Base-by-base conservation (phyloP, 2,888 invertebrate genomes). In the Andrena fulva region DNA sequence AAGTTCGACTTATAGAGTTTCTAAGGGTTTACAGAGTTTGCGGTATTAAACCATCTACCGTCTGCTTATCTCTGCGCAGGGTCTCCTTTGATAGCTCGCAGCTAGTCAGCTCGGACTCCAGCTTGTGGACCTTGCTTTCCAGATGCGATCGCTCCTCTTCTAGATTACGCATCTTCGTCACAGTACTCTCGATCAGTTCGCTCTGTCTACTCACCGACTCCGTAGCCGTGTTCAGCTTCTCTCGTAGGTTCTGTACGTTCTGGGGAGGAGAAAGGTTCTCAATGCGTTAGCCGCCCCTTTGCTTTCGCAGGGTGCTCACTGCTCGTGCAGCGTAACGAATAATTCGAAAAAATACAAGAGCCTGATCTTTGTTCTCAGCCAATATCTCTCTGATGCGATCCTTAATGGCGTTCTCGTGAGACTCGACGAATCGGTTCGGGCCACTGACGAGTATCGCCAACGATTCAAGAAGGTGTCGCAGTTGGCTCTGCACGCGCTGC, bases 341-440 rank as follows among this genome's bases (percentile, higher is more conserved):
- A 20, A 67, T 48, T 52, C 42, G 4, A 66, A 64, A 60, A 2
- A 6, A 33, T 95, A 97, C 98, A 94, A 96, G 95, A 89, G 95
- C 95, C 94, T 96, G 96, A 84, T 97, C 97, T 93, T 97, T 97
- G 93, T 96, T 96, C 79, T 98, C 97, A 78, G 95, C 96, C 35
- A 97, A 94, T 62, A 97, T 95, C 93, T 98, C 97, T 24, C 97
- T 95, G 73, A 97, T 96, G 84, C 97, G 95, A 83, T 98, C 97
- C 92, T 97, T 97, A 82, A 98, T 97, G 48, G 97, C 95, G 68
- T 95, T 96, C 92, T 98, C 97, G 77, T 97, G 96, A 0, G 97
- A 96, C 90, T 98, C 98, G 3, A 97, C 96, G 92, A 96, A 97
- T 85, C 96, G 94, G 35, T 96, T 95, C 1, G 97, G 96, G 7